Conservation (phyloP, 2,797 vertebrate genomes). For the Pseudomugil gertrudae region DNA sequence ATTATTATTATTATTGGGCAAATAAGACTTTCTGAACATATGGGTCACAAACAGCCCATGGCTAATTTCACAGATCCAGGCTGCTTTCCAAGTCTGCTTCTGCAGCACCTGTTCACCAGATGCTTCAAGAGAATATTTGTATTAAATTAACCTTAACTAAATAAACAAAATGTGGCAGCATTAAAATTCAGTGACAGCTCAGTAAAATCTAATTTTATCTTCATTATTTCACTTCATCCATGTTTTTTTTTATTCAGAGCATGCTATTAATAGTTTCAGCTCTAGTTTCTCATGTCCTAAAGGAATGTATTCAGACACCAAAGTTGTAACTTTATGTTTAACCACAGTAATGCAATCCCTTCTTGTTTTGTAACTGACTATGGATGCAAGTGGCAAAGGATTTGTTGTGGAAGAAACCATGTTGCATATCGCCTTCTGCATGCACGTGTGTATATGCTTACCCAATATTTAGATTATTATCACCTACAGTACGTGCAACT, state of each 20-base stretch:
- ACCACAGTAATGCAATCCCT: slow-evolving; percentile 53
- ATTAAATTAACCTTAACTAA: background rate
- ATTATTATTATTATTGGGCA: too few relatives aligned
- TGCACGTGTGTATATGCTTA: slow-evolving; percentile 7
- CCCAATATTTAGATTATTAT: slow-evolving; percentile 56
- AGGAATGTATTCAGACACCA: slow-evolving; percentile 57
- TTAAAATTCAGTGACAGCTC: background rate
- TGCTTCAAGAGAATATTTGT: background rate
- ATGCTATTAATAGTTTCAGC: slow-evolving; percentile 1
- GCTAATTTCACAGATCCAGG: slow-evolving; percentile 24
- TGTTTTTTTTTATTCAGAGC: slow-evolving; percentile 10
- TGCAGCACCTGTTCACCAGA: slow-evolving; percentile 20
- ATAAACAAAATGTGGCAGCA: background rate
- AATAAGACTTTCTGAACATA: slow-evolving; percentile 15
- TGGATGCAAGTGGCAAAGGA: slow-evolving; percentile 43
- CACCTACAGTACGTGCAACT: slow-evolving; percentile 43
- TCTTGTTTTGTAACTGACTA: slow-evolving; percentile 52
- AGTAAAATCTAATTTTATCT: background rate
- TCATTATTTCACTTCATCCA: background rate
- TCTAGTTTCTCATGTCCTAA: slow-evolving; percentile 12
- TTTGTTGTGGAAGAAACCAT: slow-evolving; percentile 37
- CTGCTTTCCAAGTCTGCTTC: slow-evolving; percentile 28
- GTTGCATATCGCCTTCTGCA: slow-evolving; percentile 43
- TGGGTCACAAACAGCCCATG: slow-evolving; percentile 16
- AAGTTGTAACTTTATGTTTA: slow-evolving; percentile 57